These are phyloP conservation scores for Eulithis testata DNA, from an alignment of 2,888 invertebrate species.

Conservation along the genomic window DNA sequence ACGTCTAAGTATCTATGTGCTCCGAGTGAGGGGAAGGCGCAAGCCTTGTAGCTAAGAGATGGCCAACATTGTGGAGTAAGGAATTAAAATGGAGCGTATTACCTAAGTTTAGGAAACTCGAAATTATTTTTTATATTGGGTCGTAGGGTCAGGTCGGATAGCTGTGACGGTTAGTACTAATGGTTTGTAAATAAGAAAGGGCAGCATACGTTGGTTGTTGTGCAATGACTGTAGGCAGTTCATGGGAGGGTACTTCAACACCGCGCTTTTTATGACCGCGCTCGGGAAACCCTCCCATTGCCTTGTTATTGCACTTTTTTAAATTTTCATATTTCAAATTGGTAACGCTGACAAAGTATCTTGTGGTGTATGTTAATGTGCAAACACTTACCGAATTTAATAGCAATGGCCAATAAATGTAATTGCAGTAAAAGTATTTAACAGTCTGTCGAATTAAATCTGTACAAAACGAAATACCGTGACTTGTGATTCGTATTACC, in stretches of 20 bases:
- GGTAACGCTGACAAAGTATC: constrained; percentile 36
- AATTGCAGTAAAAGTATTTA: constrained; percentile 81
- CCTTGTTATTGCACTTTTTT: constrained; percentile 31
- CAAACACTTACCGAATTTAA: constrained; percentile 75
- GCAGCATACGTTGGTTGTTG: constrained; percentile 46
- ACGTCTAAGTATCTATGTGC: constrained; percentile 34
- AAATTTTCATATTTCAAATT: constrained; percentile 33
- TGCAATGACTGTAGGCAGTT: constrained; percentile 29
- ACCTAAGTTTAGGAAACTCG: constrained; percentile 64
- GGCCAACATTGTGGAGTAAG: constrained; percentile 57
- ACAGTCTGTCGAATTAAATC: constrained; percentile 83
- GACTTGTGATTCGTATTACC: constrained; percentile 71
- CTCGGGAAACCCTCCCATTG: constrained; percentile 1
- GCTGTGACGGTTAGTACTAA: constrained; percentile 63
- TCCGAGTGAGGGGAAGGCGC: constrained; percentile 31
- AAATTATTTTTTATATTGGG: constrained; percentile 63
- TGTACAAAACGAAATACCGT: constrained; percentile 79
- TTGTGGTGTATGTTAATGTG: constrained; percentile 49
- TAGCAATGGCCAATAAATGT: constrained; percentile 75
- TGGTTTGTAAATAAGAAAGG: constrained; percentile 73
- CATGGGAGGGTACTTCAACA: constrained; percentile 33
- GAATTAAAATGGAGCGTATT: constrained; percentile 62
- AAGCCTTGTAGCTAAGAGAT: constrained; percentile 61
- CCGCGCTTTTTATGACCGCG: constrained; percentile 29
- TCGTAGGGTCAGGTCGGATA: constrained; percentile 64